Conservation (phyloP, 2,113 vertebrate genomes). For the Alces alces region DNA sequence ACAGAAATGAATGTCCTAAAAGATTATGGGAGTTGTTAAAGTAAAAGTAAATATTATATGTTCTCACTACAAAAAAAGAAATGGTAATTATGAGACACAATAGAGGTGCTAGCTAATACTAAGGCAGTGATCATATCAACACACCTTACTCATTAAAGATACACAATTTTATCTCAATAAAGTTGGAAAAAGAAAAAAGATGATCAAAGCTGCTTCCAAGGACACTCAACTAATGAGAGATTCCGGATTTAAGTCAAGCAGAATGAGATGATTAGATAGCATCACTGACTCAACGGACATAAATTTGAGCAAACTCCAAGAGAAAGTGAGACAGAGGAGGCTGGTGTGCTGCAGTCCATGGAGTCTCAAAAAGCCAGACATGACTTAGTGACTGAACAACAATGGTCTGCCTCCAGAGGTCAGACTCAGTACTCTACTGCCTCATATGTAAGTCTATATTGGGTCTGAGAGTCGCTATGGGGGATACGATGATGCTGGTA, state of each 20-base stretch:
- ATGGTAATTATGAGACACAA: not conserved
- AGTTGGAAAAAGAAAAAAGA: not conserved
- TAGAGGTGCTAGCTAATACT: not conserved
- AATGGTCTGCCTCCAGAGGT: not conserved
- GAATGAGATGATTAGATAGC: too few relatives aligned
- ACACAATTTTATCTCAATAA: not conserved
- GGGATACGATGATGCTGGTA: not conserved
- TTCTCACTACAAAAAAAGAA: not conserved
- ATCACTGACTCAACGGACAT: too few relatives aligned
- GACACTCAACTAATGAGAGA: not conserved
- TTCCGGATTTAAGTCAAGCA: not conserved
- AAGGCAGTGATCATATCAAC: not conserved
- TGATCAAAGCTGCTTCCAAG: not conserved
- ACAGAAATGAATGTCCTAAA: slow-evolving; percentile 5
- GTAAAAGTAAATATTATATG: not conserved
- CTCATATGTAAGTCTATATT: not conserved
- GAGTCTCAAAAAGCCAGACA: too few relatives aligned
- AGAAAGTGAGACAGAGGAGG: too few relatives aligned
- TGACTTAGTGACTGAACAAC: too few relatives aligned
- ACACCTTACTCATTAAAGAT: not conserved
- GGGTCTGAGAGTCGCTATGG: not conserved
- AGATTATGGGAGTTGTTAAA: not conserved
- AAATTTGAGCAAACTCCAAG: too few relatives aligned
- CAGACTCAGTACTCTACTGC: not conserved
- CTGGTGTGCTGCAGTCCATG: too few relatives aligned